Base-by-base conservation (phyloP, 2,888 invertebrate species). In the Laothoe populi region DNA sequence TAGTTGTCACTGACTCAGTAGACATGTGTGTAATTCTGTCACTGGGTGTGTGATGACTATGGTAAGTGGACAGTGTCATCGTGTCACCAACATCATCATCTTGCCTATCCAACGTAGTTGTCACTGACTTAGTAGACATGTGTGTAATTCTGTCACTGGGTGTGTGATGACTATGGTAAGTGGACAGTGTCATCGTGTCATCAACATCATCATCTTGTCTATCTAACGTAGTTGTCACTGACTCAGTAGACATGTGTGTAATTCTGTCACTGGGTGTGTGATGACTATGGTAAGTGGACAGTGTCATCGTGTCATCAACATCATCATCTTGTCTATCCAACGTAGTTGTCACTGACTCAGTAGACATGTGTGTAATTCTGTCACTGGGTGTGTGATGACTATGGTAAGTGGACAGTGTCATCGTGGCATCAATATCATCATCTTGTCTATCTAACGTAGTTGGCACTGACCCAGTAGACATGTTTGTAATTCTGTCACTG, bases 241-340 rank as follows among this genome's bases (percentile, higher is more conserved):
- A 13, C 46, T 46, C 46, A 46, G 46, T 46, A 11, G 13, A 46
- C 46, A 46, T 46, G 46, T 46, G 21, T 46, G 46, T 46, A 46
- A 46, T 46, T 38, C 57, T 57, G 40, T 40, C 57, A 57, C 57
- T 57, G 57, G 57, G 57, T 57, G 40, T 19, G 19, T 57, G 40
- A 57, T 40, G 35, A 57, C 40, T 57, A 23, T 57, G 21, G 8
- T 40, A 3, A n/a, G 7, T 57, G 11, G 31, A 38, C 40, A 21
- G 35, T 19, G 10, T 16, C 57, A 31, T 57, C 16, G 23, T 40
- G 21, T 23, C 21, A 10, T 21, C 21, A 57, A 21, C 38, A 21
- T 16, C 26, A 35, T 16, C 26, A 35, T 38, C 21, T 45, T 46
- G 46, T 46, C 57, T 31, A 57, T 24, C 35, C 19, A 57, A 5